These are phyloP conservation scores for Phrynocephalus versicolor DNA, from an alignment of 2,113 vertebrate species.

Conservation along the genomic window DNA sequence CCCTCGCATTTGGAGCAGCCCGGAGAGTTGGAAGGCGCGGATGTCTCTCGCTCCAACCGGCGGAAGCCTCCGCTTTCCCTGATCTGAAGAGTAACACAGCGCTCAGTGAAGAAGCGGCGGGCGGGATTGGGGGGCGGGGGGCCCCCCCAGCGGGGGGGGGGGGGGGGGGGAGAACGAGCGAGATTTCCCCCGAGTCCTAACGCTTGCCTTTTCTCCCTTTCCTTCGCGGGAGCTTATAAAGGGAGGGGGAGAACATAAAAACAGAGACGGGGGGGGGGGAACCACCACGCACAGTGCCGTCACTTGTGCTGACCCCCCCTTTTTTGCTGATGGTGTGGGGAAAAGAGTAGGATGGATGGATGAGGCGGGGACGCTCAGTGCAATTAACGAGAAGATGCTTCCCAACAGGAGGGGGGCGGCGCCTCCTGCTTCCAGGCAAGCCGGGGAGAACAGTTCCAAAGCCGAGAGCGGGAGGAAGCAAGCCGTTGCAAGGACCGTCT, in stretches of 20 bases:
- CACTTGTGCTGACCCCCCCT: neutral
- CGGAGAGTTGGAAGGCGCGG: slow-evolving; percentile 47
- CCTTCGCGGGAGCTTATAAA: neutral
- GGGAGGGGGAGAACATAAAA: neutral
- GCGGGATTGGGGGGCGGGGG: neutral
- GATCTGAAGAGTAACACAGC: slow-evolving; percentile 62
- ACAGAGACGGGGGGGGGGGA: neutral
- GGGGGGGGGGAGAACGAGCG: slow-evolving; percentile 32
- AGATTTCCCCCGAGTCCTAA: slow-evolving; percentile 76
- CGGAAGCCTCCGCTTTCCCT: slow-evolving; percentile 52
- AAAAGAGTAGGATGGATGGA: neutral
- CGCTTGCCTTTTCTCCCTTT: slow-evolving; percentile 61
- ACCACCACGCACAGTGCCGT: slow-evolving; percentile 33
- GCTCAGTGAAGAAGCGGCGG: slow-evolving; percentile 47
- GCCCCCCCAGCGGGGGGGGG: slow-evolving; percentile 26
- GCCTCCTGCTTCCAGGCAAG: too few species aligned
- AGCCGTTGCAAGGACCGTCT: too few species aligned
- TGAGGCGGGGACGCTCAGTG: neutral
- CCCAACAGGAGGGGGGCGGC: neutral
- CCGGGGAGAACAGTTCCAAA: too few species aligned
- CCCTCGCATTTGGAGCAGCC: slow-evolving; percentile 64
- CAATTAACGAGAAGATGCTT: neutral
- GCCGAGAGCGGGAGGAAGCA: neutral
- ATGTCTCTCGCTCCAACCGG: slow-evolving; percentile 7
- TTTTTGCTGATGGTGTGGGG: neutral